Conservation (phyloP, 2,888 invertebrate species). For the Cheilosia vernalis region DNA sequence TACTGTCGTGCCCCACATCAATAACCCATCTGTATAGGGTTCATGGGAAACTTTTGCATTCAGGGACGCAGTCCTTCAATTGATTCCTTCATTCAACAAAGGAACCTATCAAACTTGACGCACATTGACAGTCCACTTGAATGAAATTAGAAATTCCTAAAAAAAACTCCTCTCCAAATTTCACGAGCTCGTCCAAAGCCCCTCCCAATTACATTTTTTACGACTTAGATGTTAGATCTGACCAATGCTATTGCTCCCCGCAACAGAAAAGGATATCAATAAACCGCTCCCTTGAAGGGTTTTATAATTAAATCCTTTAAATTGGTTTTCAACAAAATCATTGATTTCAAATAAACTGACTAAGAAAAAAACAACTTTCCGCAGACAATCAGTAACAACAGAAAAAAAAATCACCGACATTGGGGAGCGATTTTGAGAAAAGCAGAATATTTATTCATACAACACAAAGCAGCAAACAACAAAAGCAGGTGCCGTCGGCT, state of each 20-base stretch:
- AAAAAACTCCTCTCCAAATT: conserved; percentile 5
- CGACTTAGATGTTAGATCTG: not conserved
- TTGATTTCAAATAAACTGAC: conserved; percentile 61
- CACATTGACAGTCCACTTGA: conserved; percentile 8
- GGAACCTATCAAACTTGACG: too few relatives aligned
- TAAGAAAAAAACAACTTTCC: not conserved
- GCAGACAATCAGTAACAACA: conserved; percentile 26
- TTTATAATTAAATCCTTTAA: conserved; percentile 60
- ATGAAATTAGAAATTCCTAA: conserved; percentile 19
- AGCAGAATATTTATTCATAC: conserved; percentile 12
- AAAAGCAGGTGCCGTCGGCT: conserved; percentile 46
- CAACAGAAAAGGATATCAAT: not conserved
- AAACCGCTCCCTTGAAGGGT: not conserved
- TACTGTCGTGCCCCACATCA: too few relatives aligned
- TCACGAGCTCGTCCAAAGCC: not conserved
- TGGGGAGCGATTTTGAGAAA: not conserved
- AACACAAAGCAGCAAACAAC: conserved; percentile 1
- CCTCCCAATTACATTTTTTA: not conserved
- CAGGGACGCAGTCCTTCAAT: too few relatives aligned
- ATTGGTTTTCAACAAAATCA: conserved; percentile 57
- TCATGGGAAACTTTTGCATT: too few relatives aligned
- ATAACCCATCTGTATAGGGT: too few relatives aligned
- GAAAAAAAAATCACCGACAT: conserved; percentile 1
- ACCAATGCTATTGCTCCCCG: not conserved
- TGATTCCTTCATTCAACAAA: too few relatives aligned